These are phyloP conservation scores for Stercorarius parasiticus DNA, from an alignment of 2,113 vertebrate species.

Conservation along the genomic window DNA sequence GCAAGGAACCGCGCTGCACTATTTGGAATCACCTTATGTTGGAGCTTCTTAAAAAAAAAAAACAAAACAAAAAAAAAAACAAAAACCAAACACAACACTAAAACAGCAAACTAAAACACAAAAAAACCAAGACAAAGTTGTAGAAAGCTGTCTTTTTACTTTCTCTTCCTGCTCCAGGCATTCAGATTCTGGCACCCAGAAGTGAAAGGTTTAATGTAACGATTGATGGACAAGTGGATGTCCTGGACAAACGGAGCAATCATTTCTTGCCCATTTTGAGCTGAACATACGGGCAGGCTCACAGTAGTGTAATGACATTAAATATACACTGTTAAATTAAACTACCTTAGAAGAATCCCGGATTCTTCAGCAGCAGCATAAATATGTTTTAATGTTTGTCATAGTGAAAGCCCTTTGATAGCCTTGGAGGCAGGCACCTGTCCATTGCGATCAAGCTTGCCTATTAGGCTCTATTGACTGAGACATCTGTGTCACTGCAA, in stretches of 20 bases:
- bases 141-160: background rate
- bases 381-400: slow-evolving; percentile 73
- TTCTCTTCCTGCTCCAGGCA: background rate
- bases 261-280: slow-evolving; percentile 36
- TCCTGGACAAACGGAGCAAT: background rate
- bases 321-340: slow-evolving; percentile 48
- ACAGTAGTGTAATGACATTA: slow-evolving; percentile 37
- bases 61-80: no score
- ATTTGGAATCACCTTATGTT: background rate
- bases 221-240: background rate
- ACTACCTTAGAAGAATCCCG: slow-evolving; percentile 24
- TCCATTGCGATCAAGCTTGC: slow-evolving; percentile 86
- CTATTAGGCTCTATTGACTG: slow-evolving; percentile 99
- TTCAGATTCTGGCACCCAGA: background rate
- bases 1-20: background rate
- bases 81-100: background rate
- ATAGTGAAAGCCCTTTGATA: slow-evolving; percentile 70
- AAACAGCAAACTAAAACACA: background rate
- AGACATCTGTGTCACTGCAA: slow-evolving; percentile 99
- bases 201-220: background rate
- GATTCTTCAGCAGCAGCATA: slow-evolving; percentile 60
- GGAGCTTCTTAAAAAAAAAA: background rate
- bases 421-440: slow-evolving; percentile 81
- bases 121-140: background rate
- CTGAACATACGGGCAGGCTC: background rate